A percentile compares a stretch with the other conserved stretches of the same genome.
phyloP scores from a whole-genome alignment of 2,888 invertebrate genomes.

The Dugesia japonica region DNA sequence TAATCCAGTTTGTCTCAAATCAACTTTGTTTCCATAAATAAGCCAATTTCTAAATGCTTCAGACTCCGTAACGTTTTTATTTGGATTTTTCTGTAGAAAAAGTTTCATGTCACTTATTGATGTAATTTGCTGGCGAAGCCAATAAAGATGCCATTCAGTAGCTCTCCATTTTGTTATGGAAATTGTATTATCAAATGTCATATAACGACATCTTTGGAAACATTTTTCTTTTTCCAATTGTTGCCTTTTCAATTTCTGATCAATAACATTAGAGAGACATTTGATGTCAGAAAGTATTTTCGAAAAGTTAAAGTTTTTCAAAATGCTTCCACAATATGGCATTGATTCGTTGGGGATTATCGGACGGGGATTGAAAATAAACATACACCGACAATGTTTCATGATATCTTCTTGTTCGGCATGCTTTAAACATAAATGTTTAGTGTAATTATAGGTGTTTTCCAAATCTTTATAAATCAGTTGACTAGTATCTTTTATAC shows the following conservation, averaged over 20 bases:
- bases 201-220: constrained; percentile 22
- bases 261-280: background rate
- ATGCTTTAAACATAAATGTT: background rate
- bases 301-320: background rate
- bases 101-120: background rate
- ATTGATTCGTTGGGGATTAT: constrained; percentile 11
- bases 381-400: constrained; percentile 32
- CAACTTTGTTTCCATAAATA: background rate
- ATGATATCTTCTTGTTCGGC: constrained; percentile 25
- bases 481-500: constrained; percentile 22
- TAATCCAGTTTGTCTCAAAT: background rate
- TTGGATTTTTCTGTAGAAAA: background rate
- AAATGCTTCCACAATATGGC: constrained; percentile 29
- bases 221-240: background rate
- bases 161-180: constrained; percentile 33
- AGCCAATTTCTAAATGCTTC: background rate
- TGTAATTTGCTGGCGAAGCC: constrained; percentile 21
- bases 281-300: background rate
- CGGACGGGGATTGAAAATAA: background rate
- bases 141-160: constrained; percentile 32
- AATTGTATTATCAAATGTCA: constrained; percentile 22
- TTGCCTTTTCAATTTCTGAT: background rate
- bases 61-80: background rate
- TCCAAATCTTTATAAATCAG: constrained; percentile 22
- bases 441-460: constrained; percentile 22